Conservation (phyloP, 2,888 invertebrate species). For the Lydus trimaculatus region DNA sequence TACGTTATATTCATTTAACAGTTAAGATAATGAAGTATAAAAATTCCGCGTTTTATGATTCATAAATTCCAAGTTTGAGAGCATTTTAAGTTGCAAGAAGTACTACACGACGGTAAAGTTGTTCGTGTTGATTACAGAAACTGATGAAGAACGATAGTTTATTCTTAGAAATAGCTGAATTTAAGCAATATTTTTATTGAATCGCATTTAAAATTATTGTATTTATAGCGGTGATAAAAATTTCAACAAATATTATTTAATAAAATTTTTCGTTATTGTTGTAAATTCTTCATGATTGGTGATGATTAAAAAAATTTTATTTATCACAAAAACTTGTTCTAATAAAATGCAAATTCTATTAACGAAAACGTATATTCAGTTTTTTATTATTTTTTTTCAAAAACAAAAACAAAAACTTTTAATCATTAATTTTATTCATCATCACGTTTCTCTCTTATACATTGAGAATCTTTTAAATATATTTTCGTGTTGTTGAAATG, state of each 20-base stretch:
- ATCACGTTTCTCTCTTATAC: neutral
- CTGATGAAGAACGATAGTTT: too few species aligned
- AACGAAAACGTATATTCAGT: neutral
- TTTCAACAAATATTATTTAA: slow-evolving; percentile 8
- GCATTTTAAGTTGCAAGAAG: slow-evolving; percentile 21
- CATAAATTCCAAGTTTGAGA: slow-evolving; percentile 29
- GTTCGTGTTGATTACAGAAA: neutral
- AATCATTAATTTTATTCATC: neutral
- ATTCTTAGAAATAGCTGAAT: neutral
- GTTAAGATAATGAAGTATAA: slow-evolving; percentile 29
- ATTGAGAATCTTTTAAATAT: neutral
- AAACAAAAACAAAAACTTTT: neutral
- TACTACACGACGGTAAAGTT: slow-evolving; percentile 15
- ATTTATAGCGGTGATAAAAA: slow-evolving; percentile 26
- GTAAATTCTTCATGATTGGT: neutral
- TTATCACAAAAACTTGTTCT: neutral
- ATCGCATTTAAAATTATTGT: neutral
- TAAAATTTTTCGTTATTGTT: neutral
- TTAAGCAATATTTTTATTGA: too few species aligned
- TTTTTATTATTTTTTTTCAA: too few species aligned
- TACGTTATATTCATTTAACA: slow-evolving; percentile 20
- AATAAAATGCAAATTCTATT: neutral
- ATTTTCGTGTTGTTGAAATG: slow-evolving; percentile 21
- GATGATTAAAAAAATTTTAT: neutral
- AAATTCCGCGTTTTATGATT: slow-evolving; percentile 25